Percentiles rank a stretch among this genome's conserved stretches.
These are phyloP conservation scores for Rhinichthys klamathensis DNA, from an alignment of 2,113 vertebrate species.

Conservation along the genomic window DNA sequence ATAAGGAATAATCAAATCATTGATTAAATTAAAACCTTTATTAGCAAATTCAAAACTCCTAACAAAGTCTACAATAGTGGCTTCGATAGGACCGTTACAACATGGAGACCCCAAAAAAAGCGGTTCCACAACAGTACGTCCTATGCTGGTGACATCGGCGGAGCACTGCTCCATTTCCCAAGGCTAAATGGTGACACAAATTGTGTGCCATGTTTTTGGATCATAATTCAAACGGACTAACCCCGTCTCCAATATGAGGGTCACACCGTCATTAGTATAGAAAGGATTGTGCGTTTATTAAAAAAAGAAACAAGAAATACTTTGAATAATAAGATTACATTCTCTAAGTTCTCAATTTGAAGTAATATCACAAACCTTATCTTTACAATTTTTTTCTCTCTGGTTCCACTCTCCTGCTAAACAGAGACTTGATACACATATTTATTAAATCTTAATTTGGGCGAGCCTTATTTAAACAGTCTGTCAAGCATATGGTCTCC, in stretches of 20 bases:
- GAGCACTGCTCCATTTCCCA: conserved; percentile 68
- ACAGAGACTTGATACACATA: too few species aligned
- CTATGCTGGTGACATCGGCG: conserved; percentile 60
- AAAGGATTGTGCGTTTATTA: background rate
- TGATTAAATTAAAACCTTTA: background rate
- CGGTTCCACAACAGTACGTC: conserved; percentile 55
- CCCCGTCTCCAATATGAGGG: conserved; percentile 54
- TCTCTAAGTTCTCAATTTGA: background rate
- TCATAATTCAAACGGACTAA: conserved; percentile 62
- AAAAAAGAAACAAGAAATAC: background rate
- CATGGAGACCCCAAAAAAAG: conserved; percentile 52
- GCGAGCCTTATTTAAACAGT: background rate
- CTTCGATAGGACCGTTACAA: conserved; percentile 56
- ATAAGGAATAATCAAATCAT: background rate
- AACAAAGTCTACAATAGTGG: conserved; percentile 15
- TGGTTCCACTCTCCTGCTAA: background rate
- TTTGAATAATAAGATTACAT: background rate
- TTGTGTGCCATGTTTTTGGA: conserved; percentile 30
- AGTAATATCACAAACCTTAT: background rate
- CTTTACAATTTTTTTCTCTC: background rate
- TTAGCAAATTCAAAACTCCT: background rate
- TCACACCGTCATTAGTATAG: conserved; percentile 13
- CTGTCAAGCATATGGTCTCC: conserved; percentile 21
- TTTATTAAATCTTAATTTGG: background rate
- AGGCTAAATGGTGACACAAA: conserved; percentile 66